Base-by-base conservation (phyloP, 2,888 invertebrate genomes). In the Pycnomerus fuliginosus region DNA sequence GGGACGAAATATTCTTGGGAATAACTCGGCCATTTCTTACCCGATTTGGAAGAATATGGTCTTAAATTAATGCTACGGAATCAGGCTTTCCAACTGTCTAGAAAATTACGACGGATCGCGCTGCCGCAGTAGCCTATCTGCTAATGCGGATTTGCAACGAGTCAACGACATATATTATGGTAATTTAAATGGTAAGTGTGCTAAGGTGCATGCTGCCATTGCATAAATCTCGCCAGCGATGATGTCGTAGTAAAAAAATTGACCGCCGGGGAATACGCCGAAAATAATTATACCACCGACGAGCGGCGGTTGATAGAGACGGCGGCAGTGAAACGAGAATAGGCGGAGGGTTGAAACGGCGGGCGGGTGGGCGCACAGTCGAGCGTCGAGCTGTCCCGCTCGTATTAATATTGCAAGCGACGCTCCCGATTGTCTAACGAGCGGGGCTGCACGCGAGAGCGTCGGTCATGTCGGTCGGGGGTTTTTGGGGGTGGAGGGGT, bases 391-490 rank as follows among this genome's bases (percentile, higher is more conserved):
- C 58, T 58, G 60, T 48, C 65, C 64, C 66, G 59, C 53, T 60
- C 61, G 62, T 64, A 67, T 67, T 64, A 65, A 66, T 65, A 66
- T 67, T 67, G 63, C 65, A 65, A 57, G 64, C 62, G 67, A 65
- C 64, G 66, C 57, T 64, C 65, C 64, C 65, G 65, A 68, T 68
- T 64, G 65, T 65, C 67, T 66, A 67, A 65, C 67, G 65, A 65
- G 65, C 59, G 53, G 55, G 64, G 61, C 54, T 60, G 58, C 58
- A 60, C 57, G 60, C 60, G 52, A 54, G 54, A 58, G 57, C 55
- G 51, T 52, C 50, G 51, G 46, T 51, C 44, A 52, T 33, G 38
- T 52, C 51, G 39, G 52, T 36, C 41, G 45, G 42, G 44, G 50
- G 44, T 48, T 45, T 42, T 25, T 12, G 51, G 47, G 52, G 45